Evolutionary conservation across 2,797 vertebrate genomes (phyloP), one percentile per base, ranked within the genome.

Genomic region (Poeciliopsis paucimaculata): DNA sequence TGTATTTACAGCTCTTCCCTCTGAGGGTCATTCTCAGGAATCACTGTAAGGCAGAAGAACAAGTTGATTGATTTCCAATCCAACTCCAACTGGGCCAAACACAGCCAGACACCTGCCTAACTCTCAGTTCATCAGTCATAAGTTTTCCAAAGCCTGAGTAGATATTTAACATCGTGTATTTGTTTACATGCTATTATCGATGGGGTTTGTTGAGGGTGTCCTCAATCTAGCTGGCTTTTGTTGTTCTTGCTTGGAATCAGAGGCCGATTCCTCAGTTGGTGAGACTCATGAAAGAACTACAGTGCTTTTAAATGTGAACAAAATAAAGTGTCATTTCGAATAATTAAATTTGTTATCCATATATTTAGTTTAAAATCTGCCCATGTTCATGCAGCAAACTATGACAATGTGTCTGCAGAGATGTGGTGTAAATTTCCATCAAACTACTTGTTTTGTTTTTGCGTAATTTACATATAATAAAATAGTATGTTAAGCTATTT

Each of bases 61-160:
- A 73, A 60, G 55, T 62, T 16, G 53, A 89, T 72, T 85, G 85
- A 88, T 88, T 87, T 66, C 77, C 73, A 76, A 79, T 86, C 55
- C 70, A 80, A 82, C 70, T 12, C 39, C 2, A 34, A 18, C n/a
- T 81, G 71, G 77, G 72, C 55, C 51, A 51, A 79, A 72, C 51
- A 46, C 73, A 75, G 72, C 79, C 77, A 73, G 39, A 60, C 70
- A 64, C 31, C 26, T 72, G 49, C 70, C 73, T 4, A 6, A 28
- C 76, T 57, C 70, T 51, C 62, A 73, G 18, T 76, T 77, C 36
- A 72, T 49, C 73, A 47, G 26, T 68, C 72, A 46, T 73, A 31
- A 53, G 18, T 74, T 41, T 66, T 57, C 13, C 11, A 7, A 15
- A 60, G 53, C 26, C 15, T 45, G 41, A 71, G 71, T 51, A 66